phyloP scores from a whole-genome alignment of 2,888 invertebrate genomes.

The Galeopsomyia nigrocyanea region DNA sequence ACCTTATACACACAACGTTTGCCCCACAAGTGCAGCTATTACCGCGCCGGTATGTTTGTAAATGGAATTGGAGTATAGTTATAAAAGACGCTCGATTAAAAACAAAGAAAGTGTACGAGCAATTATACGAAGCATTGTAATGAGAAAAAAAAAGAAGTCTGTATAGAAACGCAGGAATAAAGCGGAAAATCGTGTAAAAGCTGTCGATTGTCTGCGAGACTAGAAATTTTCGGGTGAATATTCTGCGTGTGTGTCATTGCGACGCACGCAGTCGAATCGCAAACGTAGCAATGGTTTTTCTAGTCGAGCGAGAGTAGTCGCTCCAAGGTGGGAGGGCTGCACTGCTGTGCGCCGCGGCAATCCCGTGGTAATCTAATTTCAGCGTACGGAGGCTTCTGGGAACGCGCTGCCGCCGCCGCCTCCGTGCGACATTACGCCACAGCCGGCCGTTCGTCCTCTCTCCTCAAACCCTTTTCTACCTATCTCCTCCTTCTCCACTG shows the following conservation, averaged over 20 bases:
- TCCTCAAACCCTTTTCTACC: constrained; percentile 19
- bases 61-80: too few species aligned
- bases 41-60: too few species aligned
- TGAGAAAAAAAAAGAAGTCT: too few species aligned
- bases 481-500: not conserved
- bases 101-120: too few species aligned
- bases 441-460: constrained; percentile 32
- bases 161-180: too few species aligned
- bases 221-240: not conserved
- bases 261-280: too few species aligned
- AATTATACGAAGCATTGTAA: too few species aligned
- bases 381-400: constrained; percentile 65
- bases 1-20: too few species aligned
- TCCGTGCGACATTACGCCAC: constrained; percentile 57
- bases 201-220: not conserved
- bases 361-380: constrained; percentile 68
- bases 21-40: too few species aligned
- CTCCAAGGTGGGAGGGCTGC: not conserved
- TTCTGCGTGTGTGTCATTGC: constrained; percentile 9
- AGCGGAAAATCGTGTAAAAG: too few species aligned
- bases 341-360: constrained; percentile 59
- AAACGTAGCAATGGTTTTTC: constrained; percentile 30
- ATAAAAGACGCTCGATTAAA: too few species aligned
- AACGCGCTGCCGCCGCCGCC: constrained; percentile 57
- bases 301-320: constrained; percentile 22